Percentiles rank a stretch among this genome's conserved stretches.
phyloP scores from a whole-genome alignment of 2,888 invertebrate genomes.

The Eupithecia inturbata region DNA sequence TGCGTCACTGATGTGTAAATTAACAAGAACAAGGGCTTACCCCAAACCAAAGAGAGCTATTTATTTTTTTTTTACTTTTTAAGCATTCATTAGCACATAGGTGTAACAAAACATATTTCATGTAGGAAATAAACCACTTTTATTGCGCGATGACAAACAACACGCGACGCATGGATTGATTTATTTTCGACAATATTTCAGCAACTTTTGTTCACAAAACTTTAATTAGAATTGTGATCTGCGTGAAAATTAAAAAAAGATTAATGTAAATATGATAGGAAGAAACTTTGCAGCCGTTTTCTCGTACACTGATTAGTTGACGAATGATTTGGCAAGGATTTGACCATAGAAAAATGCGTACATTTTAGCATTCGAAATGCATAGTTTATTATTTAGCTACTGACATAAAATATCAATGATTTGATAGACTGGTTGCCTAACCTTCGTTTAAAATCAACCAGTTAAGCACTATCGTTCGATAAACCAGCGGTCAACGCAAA shows the following conservation, averaged over 20 bases:
- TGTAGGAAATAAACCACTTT: constrained; percentile 57
- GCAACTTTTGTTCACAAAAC: constrained; percentile 52
- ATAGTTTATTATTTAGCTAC: not conserved
- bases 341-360: not conserved
- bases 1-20: too few species aligned
- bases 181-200: constrained; percentile 59
- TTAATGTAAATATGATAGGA: constrained; percentile 11
- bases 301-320: not conserved
- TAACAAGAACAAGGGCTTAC: too few species aligned
- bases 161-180: constrained; percentile 71
- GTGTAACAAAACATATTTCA: constrained; percentile 53
- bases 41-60: not conserved
- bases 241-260: constrained; percentile 43
- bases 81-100: not conserved
- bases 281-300: not conserved
- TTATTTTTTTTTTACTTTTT: not conserved
- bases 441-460: not conserved
- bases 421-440: not conserved
- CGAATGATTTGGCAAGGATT: not conserved
- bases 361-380: too few species aligned
- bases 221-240: constrained; percentile 59
- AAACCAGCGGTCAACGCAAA: too few species aligned
- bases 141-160: constrained; percentile 67
- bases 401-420: not conserved
- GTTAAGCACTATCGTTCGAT: too few species aligned